Conservation (phyloP, 2,888 invertebrate species). For the Lochmaea capreae region DNA sequence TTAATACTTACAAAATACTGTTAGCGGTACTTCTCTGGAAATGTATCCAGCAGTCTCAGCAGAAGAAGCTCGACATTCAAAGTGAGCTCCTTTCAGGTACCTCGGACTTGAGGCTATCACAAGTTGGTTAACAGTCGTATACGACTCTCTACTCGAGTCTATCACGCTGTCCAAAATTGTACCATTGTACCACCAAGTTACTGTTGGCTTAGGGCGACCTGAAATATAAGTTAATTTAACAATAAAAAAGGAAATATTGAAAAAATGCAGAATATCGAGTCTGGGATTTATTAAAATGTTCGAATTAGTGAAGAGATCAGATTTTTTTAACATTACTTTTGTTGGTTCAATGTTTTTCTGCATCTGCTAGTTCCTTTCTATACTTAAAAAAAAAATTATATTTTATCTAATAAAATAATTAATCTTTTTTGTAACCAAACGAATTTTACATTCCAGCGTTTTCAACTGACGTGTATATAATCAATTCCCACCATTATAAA, state of each 20-base stretch:
- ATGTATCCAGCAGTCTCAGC: slow-evolving; percentile 78
- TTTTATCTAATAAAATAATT: too few species aligned
- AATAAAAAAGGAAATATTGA: not conserved
- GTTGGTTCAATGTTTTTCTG: too few species aligned
- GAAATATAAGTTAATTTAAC: slow-evolving; percentile 43
- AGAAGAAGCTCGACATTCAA: slow-evolving; percentile 83
- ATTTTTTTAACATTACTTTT: too few species aligned
- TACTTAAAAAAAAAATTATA: too few species aligned
- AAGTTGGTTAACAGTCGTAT: slow-evolving; percentile 79
- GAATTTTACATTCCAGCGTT: not conserved
- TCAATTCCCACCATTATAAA: slow-evolving; percentile 7
- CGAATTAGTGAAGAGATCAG: too few species aligned
- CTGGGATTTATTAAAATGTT: too few species aligned
- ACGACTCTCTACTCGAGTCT: slow-evolving; percentile 74
- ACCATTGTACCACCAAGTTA: slow-evolving; percentile 86
- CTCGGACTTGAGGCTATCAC: slow-evolving; percentile 79
- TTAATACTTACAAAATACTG: slow-evolving; percentile 70
- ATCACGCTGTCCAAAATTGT: slow-evolving; percentile 79
- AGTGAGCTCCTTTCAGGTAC: slow-evolving; percentile 77
- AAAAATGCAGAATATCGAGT: too few species aligned
- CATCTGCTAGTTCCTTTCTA: too few species aligned
- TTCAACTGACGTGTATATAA: not conserved
- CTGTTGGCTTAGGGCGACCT: slow-evolving; percentile 85
- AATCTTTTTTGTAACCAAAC: not conserved
- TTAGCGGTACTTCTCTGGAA: slow-evolving; percentile 79